Evolutionary conservation across 2,113 vertebrate genomes (phyloP).

Genomic region (Erpornis zantholeuca): DNA sequence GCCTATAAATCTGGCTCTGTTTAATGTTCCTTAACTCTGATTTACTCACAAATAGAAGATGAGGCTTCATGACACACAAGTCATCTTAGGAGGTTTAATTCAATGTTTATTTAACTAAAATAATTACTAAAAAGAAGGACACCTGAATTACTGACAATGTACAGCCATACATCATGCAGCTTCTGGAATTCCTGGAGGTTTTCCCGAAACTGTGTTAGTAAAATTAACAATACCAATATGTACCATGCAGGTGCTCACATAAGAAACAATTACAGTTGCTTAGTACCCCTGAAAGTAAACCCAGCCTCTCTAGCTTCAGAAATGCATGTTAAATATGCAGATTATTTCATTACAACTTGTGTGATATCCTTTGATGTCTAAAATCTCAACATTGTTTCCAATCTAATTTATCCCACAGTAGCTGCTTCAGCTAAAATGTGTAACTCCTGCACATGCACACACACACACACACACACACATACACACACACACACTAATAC

Average conservation of each 20-base stretch:
- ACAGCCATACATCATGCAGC: not conserved
- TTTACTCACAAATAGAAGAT: not conserved
- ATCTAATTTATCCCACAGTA: not conserved
- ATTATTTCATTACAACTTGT: not conserved
- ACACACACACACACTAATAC: constrained; percentile 67
- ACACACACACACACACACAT: not conserved
- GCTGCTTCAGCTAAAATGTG: not conserved
- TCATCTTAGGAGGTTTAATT: not conserved
- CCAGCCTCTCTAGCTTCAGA: not conserved
- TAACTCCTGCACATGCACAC: rapidly evolving
- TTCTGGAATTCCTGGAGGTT: not conserved
- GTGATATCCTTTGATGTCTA: not conserved
- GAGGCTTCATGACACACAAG: not conserved
- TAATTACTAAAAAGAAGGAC: not conserved
- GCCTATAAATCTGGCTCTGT: not conserved
- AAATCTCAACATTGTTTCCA: not conserved
- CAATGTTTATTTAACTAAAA: not conserved
- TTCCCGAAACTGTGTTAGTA: not conserved
- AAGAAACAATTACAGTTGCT: not conserved
- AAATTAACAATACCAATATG: not conserved
- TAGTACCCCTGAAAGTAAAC: not conserved
- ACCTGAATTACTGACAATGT: not conserved
- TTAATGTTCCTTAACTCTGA: not conserved
- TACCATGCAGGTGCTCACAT: not conserved
- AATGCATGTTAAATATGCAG: not conserved